Evolutionary conservation across 2,113 vertebrate genomes (phyloP), one percentile per base, ranked within the genome.

Genomic region (Cochlearius cochlearius): DNA sequence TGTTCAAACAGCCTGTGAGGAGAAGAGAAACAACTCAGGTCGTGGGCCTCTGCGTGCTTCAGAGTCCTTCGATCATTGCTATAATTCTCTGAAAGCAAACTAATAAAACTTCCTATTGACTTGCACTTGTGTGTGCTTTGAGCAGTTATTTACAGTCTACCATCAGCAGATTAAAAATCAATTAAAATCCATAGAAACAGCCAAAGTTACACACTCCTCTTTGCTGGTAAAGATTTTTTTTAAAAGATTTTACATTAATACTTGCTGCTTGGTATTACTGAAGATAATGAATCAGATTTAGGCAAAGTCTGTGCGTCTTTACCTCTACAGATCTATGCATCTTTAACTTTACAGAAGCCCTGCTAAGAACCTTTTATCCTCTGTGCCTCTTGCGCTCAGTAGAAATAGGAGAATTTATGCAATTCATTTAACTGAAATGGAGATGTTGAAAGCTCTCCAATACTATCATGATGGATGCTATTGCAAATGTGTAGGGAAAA

Each of bases 111-210:
- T 97, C 82, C 62, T 81, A 95, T 97, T 90, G 96, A 97, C 96
- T 97, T 90, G 68, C 64, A 77, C 69, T 97, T 36, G 8, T 92
- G 68, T 97, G 89, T 97, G 91, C 85, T 98, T 97, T 96, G 94
- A 97, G 93, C 64, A 43, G 52, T 69, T 96, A 97, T 97, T 98
- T 98, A 96, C 69, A 96, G 94, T 87, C 96, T 94, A 95, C 90
- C 76, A 76, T 96, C 49, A 47, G 92, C 90, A 97, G 96, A 98
- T 98, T 98, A 98, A 98, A 98, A 98, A 98, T 98, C 97, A 98
- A 97, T 98, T 98, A 98, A 97, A 97, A 98, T 97, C 96, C 84
- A 94, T 97, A 96, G 83, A 91, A 97, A 66, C 75, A 94, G 80
- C 60, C 62, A 69, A 97, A 95, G 86, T 92, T 97, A 95, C 95